Evolutionary conservation across 2,113 vertebrate genomes (phyloP).

Genomic region (Hippocampus mohnikei): DNA sequence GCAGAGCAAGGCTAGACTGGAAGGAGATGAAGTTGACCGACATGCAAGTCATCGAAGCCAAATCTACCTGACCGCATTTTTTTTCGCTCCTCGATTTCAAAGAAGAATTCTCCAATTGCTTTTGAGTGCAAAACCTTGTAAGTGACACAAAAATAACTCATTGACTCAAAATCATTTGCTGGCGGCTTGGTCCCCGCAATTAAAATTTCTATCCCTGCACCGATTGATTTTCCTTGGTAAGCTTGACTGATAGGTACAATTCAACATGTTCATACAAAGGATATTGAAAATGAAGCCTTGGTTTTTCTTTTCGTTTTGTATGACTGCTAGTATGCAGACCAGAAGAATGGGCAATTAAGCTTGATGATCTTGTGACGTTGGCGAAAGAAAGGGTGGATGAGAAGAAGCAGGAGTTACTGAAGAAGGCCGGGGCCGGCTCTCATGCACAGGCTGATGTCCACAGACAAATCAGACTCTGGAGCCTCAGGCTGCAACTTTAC

Average conservation of each 20-base stretch:
- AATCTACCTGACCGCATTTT: too few relatives aligned
- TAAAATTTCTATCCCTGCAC: too few relatives aligned
- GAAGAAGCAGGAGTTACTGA: conserved; percentile 50
- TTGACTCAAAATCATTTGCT: background rate
- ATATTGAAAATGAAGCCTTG: background rate
- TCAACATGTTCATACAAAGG: background rate
- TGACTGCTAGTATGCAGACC: conserved; percentile 54
- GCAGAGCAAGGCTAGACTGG: background rate
- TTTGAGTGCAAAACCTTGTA: background rate
- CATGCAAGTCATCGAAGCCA: too few relatives aligned
- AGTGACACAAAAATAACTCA: background rate
- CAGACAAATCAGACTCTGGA: conserved; percentile 65
- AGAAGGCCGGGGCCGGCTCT: conserved; percentile 40
- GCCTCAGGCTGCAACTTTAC: conserved; percentile 69
- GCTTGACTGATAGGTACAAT: background rate
- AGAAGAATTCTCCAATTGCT: background rate
- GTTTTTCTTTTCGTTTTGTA: background rate
- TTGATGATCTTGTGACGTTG: conserved; percentile 65
- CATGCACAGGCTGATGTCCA: conserved; percentile 60
- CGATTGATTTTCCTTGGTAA: too few relatives aligned
- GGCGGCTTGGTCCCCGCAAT: too few relatives aligned
- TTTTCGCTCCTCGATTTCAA: background rate
- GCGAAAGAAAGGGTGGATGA: conserved; percentile 60
- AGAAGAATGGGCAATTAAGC: conserved; percentile 64
- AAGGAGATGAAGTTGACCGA: too few relatives aligned